Conservation (phyloP, 92 coral and sea anemone genomes). For the Umimayanthus chanpuru region DNA sequence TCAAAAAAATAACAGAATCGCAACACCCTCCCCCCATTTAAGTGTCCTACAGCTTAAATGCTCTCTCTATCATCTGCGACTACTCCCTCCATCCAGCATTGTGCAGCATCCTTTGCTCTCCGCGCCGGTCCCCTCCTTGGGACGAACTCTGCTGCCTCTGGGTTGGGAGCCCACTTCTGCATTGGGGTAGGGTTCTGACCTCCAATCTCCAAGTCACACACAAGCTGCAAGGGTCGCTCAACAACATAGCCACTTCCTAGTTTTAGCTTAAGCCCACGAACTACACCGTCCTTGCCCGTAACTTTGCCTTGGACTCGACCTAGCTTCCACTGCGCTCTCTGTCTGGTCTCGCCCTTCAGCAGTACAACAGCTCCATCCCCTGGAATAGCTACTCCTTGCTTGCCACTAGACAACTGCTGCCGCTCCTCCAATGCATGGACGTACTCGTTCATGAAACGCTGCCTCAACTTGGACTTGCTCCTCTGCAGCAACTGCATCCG, state of each 20-base stretch:
- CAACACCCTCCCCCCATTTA: conserved; percentile 61
- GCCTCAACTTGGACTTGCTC: conserved; percentile 44
- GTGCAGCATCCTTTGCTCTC: conserved; percentile 55
- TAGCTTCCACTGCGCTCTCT: conserved; percentile 64
- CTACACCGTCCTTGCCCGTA: conserved; percentile 54
- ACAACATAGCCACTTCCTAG: conserved; percentile 60
- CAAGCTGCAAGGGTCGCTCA: conserved; percentile 62
- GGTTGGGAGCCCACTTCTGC: conserved; percentile 41
- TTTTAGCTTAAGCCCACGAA: conserved; percentile 58
- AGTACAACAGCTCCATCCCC: conserved; percentile 51
- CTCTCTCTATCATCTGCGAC: conserved; percentile 29
- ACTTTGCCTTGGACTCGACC: conserved; percentile 62
- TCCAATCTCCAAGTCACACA: conserved; percentile 63
- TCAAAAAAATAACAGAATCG: too few species aligned
- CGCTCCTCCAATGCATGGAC: conserved; percentile 61
- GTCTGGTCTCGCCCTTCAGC: conserved; percentile 55
- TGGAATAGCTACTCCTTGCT: conserved; percentile 23
- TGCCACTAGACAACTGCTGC: conserved; percentile 26
- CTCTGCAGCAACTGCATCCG: conserved; percentile 53
- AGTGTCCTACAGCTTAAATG: conserved; percentile 61
- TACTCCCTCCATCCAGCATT: conserved; percentile 13
- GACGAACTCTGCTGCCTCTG: conserved; percentile 39
- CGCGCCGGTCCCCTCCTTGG: conserved; percentile 50
- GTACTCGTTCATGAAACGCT: conserved; percentile 49
- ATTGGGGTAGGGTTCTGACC: conserved; percentile 42